Evolutionary conservation across 2,888 invertebrate species (phyloP).

Genomic region (Blera fallax): DNA sequence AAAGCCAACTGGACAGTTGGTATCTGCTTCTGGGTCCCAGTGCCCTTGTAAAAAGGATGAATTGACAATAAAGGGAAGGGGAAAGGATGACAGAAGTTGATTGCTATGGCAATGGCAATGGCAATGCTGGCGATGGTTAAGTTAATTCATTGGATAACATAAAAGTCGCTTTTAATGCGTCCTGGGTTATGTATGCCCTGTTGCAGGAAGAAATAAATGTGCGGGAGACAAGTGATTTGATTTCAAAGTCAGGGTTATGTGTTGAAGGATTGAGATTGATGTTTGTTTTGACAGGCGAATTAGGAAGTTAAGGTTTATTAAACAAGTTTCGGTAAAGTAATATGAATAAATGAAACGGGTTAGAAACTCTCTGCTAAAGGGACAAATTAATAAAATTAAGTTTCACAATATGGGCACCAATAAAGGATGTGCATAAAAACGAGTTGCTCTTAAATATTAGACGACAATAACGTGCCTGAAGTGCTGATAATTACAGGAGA

Average conservation of each 20-base stretch:
- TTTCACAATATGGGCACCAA: too few relatives aligned
- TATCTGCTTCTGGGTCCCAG: conserved; percentile 17
- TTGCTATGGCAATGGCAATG: not conserved
- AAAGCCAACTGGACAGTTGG: conserved; percentile 35
- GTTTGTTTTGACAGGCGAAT: not conserved
- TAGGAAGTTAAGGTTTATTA: not conserved
- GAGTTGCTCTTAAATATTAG: too few relatives aligned
- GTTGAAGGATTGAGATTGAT: conserved; percentile 19
- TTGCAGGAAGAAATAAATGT: not conserved
- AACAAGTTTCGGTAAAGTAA: not conserved
- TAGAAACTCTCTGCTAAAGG: not conserved
- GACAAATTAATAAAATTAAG: not conserved
- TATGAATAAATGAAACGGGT: not conserved
- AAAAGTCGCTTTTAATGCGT: conserved; percentile 41
- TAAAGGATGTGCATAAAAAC: too few relatives aligned
- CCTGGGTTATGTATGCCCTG: conserved; percentile 14
- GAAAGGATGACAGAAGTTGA: conserved; percentile 6
- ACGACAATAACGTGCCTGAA: too few relatives aligned
- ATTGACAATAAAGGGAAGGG: not conserved
- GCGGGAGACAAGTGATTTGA: not conserved
- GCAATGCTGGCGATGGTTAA: conserved; percentile 9
- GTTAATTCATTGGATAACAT: conserved; percentile 38
- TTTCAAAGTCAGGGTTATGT: conserved; percentile 12
- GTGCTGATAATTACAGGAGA: too few relatives aligned
- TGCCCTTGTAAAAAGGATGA: not conserved